Percentiles rank a stretch among this genome's conserved stretches.
Evolutionary conservation across 2,888 invertebrate species (phyloP).

Genomic region (Blera fallax): DNA sequence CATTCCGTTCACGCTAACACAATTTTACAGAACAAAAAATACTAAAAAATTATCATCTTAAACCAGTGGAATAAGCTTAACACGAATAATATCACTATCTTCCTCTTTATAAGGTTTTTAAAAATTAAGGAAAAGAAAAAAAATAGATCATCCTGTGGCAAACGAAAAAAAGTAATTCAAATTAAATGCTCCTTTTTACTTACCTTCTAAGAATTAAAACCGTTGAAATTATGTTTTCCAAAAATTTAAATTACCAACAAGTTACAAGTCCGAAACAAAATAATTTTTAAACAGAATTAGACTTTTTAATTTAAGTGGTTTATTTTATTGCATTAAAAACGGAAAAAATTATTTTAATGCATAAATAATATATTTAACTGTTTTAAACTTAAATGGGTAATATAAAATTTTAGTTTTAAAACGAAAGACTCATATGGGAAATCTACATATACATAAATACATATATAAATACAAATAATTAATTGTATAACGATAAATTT

Average conservation of each 20-base stretch:
- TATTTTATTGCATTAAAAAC: slow-evolving; percentile 1
- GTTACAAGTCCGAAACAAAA: background rate
- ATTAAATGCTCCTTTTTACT: background rate
- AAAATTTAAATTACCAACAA: background rate
- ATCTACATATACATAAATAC: slow-evolving; percentile 26
- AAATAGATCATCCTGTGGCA: slow-evolving; percentile 21
- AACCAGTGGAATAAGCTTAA: slow-evolving; percentile 1
- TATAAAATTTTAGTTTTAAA: slow-evolving; percentile 37
- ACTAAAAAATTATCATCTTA: background rate
- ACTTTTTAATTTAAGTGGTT: background rate
- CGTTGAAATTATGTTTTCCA: background rate
- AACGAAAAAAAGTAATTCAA: slow-evolving; percentile 1
- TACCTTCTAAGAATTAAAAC: background rate
- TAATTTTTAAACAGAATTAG: background rate
- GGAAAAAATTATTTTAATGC: background rate
- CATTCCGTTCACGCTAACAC: slow-evolving; percentile 33
- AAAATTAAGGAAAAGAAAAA: background rate
- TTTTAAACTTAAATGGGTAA: slow-evolving; percentile 8
- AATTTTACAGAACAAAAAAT: background rate
- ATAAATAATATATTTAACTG: slow-evolving; percentile 10
- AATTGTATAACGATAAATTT: slow-evolving; percentile 26
- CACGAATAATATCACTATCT: slow-evolving; percentile 13
- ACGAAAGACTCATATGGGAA: slow-evolving; percentile 49
- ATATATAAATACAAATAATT: slow-evolving; percentile 26
- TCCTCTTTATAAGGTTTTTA: background rate